A percentile compares a stretch with the other conserved stretches of the same genome.
phyloP scores from a whole-genome alignment of 2,113 vertebrate species.

The Chlamydotis undulata region DNA sequence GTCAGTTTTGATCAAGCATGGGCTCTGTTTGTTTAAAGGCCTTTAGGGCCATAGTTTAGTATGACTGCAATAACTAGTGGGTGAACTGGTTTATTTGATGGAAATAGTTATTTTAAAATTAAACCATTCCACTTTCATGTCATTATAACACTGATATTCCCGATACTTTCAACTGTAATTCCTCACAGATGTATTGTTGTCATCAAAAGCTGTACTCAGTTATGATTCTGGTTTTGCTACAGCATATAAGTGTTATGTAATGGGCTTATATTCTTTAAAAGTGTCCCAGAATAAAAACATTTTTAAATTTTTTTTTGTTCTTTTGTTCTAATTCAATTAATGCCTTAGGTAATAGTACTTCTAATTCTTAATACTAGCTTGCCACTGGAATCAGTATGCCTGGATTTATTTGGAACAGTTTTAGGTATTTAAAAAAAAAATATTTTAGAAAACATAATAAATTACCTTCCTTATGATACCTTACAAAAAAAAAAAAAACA shows the following conservation, averaged over 20 bases:
- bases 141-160: neutral
- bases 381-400: neutral
- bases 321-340: neutral
- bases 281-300: neutral
- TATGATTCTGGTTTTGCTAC: neutral
- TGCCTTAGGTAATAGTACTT: neutral
- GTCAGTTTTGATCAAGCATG: neutral
- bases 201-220: neutral
- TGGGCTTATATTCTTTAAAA: neutral
- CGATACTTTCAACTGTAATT: neutral
- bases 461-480: constrained; percentile 25
- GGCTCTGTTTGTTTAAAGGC: neutral
- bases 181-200: neutral
- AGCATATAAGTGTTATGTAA: neutral
- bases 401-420: neutral
- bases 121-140: neutral
- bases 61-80: neutral
- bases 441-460: neutral
- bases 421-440: neutral
- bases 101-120: neutral
- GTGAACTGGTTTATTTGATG: neutral
- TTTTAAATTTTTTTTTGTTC: neutral
- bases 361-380: neutral
- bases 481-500: neutral
- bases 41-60: neutral